phyloP scores from a whole-genome alignment of 2,113 vertebrate species.

The Phyllopteryx taeniolatus region DNA sequence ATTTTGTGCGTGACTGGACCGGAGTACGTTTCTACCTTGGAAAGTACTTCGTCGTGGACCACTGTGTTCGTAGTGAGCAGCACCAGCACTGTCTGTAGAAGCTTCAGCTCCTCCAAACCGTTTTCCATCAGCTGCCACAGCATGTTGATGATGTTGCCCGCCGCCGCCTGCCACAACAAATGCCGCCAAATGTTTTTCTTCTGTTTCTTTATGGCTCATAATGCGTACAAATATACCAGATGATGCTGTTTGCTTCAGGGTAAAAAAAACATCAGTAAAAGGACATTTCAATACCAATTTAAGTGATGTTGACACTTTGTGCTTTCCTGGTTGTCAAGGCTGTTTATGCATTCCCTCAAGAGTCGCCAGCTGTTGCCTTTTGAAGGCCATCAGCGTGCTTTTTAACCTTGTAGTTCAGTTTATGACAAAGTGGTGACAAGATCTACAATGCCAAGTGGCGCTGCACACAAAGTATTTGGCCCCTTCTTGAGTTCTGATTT shows the following conservation, averaged over 20 bases:
- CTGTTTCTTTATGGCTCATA: background rate
- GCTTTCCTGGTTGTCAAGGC: slow-evolving; percentile 11
- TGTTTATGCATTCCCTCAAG: background rate
- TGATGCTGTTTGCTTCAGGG: slow-evolving; percentile 22
- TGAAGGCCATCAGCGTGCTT: background rate
- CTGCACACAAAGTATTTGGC: background rate
- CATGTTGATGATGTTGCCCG: slow-evolving; percentile 99
- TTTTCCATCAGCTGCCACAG: slow-evolving; percentile 99
- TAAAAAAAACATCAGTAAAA: slow-evolving; percentile 1
- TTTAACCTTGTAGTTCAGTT: slow-evolving; percentile 1
- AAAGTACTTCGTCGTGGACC: slow-evolving; percentile 93
- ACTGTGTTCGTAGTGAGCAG: slow-evolving; percentile 97
- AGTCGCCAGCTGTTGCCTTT: background rate
- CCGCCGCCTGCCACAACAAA: slow-evolving; percentile 80
- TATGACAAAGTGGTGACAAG: slow-evolving; percentile 2
- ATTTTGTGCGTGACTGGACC: background rate
- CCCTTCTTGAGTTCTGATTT: background rate
- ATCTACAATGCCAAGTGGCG: background rate
- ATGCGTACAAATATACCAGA: slow-evolving; percentile 15
- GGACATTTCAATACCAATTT: background rate
- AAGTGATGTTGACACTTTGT: slow-evolving; percentile 19
- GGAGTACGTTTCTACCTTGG: slow-evolving; percentile 79
- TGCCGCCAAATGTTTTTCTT: background rate
- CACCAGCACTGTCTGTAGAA: slow-evolving; percentile 96
- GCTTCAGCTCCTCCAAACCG: slow-evolving; percentile 94